Evolutionary conservation across 1,140 invertebrate genomes (phyloP), one percentile per base, ranked within the genome.

Genomic region (Hormaphis cornu): DNA sequence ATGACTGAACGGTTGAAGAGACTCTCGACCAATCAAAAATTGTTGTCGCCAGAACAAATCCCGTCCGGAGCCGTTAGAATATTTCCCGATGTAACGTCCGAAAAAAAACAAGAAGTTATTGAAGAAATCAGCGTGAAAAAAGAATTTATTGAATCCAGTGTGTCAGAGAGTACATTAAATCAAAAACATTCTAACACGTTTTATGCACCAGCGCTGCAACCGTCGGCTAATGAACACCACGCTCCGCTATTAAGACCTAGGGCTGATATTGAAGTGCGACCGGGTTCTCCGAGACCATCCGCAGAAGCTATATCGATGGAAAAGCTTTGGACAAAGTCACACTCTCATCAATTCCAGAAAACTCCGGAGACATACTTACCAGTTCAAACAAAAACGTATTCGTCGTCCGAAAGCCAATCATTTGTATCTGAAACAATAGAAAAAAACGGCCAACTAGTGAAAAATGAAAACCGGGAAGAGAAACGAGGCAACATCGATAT

Each of bases 41-140:
- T 79, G 54, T 70, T 83, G 44, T 80, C 81, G 8, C 82, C 82
- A 6, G 78, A 82, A 26, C 80, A 86, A 74, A 81, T 85, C 12
- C 86, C 86, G 8, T 76, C 82, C 42, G 85, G 85, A 35, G 85
- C 83, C 20, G 81, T 87, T 33, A 82, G 83, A 71, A 83, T 85
- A 61, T 83, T 85, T 73, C 84, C 84, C 10, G 69, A 63, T 3
- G 35, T 70, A n/a, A 37, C 44, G 26, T 30, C 58, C 0, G 20
- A 72, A 46, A 50, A 20, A 12, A 30, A 61, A 20, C 63, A 71
- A 71, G 50, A 71, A 52, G 61, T 56, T 22, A 1, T 52, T 3
- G 44, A 53, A 56, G 63, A 72, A 69, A 20, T 12, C 3, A 61
- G 50, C 20, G 18, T 71, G 35, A 69, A 59, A 59, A 59, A 46